These are phyloP conservation scores for Phthorimaea operculella DNA, from an alignment of 1,140 invertebrate genomes.

Conservation along the genomic window DNA sequence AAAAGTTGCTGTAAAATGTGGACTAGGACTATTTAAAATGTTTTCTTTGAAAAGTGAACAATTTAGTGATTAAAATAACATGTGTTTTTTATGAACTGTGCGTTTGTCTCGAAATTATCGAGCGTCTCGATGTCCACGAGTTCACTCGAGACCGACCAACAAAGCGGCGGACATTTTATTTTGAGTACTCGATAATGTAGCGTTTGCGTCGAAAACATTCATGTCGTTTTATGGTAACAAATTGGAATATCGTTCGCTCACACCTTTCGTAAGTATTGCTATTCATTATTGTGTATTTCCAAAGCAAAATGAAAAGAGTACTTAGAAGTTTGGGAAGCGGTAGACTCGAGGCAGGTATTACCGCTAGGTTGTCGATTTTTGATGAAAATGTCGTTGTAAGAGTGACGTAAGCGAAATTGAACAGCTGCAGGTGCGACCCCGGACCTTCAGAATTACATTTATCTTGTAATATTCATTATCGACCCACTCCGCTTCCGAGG, in stretches of 20 bases:
- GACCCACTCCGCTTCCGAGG: slow-evolving; percentile 56
- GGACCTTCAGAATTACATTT: slow-evolving; percentile 38
- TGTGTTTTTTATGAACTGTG: slow-evolving; percentile 53
- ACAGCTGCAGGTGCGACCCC: slow-evolving; percentile 31
- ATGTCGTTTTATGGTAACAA: slow-evolving; percentile 65
- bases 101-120: slow-evolving; percentile 52
- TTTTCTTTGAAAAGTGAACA: slow-evolving; percentile 52
- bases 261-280: slow-evolving; percentile 65
- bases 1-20: slow-evolving; percentile 57
- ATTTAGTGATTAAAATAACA: slow-evolving; percentile 51
- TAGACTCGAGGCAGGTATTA: slow-evolving; percentile 43
- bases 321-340: slow-evolving; percentile 41
- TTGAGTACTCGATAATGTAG: slow-evolving; percentile 69
- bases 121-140: slow-evolving; percentile 66
- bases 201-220: slow-evolving; percentile 66
- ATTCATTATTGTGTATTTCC: slow-evolving; percentile 33
- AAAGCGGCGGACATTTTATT: slow-evolving; percentile 70
- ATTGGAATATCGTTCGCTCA: slow-evolving; percentile 63
- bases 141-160: slow-evolving; percentile 67
- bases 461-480: slow-evolving; percentile 47
- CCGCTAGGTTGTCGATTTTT: slow-evolving; percentile 59
- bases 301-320: slow-evolving; percentile 33
- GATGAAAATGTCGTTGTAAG: slow-evolving; percentile 53
- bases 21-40: slow-evolving; percentile 46
- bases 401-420: slow-evolving; percentile 56